Evolutionary conservation across 2,888 invertebrate species (phyloP).

Genomic region (Tachina fera): DNA sequence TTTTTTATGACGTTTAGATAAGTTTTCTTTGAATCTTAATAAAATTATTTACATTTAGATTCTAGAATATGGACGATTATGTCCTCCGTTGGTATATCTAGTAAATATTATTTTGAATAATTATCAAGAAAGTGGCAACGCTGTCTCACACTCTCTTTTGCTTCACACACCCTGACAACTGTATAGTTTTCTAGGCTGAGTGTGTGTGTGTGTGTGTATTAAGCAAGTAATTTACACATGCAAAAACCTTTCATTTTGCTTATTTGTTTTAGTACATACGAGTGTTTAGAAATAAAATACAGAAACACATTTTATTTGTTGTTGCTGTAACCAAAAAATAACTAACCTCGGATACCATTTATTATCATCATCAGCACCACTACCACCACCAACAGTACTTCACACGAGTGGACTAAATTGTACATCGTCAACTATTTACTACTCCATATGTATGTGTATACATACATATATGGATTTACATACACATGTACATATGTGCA

Average conservation of each 20-base stretch:
- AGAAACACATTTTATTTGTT: slow-evolving; percentile 14
- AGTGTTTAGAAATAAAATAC: slow-evolving; percentile 1
- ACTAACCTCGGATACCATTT: slow-evolving; percentile 72
- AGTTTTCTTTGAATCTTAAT: too few relatives aligned
- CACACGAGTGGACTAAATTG: slow-evolving; percentile 13
- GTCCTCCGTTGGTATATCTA: too few relatives aligned
- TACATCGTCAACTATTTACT: slow-evolving; percentile 36
- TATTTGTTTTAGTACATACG: background rate
- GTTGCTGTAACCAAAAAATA: slow-evolving; percentile 53
- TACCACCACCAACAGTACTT: slow-evolving; percentile 14
- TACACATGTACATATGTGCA: background rate
- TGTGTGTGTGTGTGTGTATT: slow-evolving; percentile 21
- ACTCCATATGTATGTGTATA: background rate
- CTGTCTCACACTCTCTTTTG: background rate
- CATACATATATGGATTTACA: background rate
- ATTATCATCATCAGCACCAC: slow-evolving; percentile 58
- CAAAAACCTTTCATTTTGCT: slow-evolving; percentile 20
- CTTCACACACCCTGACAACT: slow-evolving; percentile 13
- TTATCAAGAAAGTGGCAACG: background rate
- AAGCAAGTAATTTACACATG: slow-evolving; percentile 42
- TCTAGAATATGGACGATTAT: too few relatives aligned
- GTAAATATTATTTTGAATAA: slow-evolving; percentile 5
- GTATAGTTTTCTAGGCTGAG: too few relatives aligned
- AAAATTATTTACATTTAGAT: too few relatives aligned
- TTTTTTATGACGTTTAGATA: too few relatives aligned